Conservation (phyloP, 1,140 invertebrate species). For the Drosophila pectinifera region DNA sequence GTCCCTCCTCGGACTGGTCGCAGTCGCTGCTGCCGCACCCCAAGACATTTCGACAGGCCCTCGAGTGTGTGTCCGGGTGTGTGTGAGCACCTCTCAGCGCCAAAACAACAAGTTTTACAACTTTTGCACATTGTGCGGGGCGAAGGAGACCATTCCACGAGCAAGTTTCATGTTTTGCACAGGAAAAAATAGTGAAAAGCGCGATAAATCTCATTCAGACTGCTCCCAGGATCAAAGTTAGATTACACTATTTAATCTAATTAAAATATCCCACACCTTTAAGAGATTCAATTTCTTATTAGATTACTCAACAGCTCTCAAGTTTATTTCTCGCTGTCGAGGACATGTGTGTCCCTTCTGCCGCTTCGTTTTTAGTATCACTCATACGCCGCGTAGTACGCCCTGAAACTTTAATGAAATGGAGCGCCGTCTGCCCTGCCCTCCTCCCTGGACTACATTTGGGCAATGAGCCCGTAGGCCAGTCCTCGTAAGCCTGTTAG, state of each 20-base stretch:
- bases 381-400: conserved; percentile 53
- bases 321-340: not conserved
- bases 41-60: conserved; percentile 62
- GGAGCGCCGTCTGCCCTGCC: conserved; percentile 18
- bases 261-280: not conserved
- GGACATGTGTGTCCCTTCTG: conserved; percentile 22
- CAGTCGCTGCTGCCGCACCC: conserved; percentile 36
- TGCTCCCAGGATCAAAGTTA: not conserved
- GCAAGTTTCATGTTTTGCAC: not conserved
- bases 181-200: conserved; percentile 3
- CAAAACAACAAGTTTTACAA: conserved; percentile 63
- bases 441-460: conserved; percentile 13
- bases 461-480: conserved; percentile 27
- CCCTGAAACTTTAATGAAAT: conserved; percentile 70
- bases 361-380: conserved; percentile 49
- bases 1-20: conserved; percentile 26
- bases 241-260: too few relatives aligned
- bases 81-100: conserved; percentile 17
- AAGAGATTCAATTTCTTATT: not conserved
- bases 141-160: conserved; percentile 3
- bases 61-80: conserved; percentile 18
- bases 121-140: conserved; percentile 57
- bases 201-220: not conserved
- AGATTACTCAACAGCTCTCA: too few relatives aligned
- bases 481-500: conserved; percentile 59